These are phyloP conservation scores for Neoascia interrupta DNA, from an alignment of 2,888 invertebrate genomes.

Conservation along the genomic window DNA sequence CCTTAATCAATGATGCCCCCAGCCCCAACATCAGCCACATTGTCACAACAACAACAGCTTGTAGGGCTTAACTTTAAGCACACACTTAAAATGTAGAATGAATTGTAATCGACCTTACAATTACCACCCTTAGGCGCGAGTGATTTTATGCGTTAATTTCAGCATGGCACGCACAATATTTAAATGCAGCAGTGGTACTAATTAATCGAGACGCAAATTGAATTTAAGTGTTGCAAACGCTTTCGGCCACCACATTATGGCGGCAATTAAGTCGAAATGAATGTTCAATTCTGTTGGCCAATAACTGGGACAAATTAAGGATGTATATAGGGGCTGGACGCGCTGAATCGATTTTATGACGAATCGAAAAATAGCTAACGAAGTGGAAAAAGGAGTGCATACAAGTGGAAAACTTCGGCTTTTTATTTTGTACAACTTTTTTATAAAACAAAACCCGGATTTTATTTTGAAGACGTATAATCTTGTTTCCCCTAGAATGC, in stretches of 20 bases:
- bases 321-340: too few species aligned
- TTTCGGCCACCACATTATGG: conserved; percentile 21
- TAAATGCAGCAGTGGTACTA: background rate
- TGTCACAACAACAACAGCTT: background rate
- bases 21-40: background rate
- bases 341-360: too few species aligned
- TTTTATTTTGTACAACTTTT: too few species aligned
- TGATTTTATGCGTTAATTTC: background rate
- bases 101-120: conserved; percentile 11
- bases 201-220: too few species aligned
- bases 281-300: background rate
- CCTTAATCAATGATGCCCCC: background rate
- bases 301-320: conserved; percentile 2
- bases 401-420: too few species aligned
- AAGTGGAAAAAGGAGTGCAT: too few species aligned
- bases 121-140: conserved; percentile 14
- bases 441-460: too few species aligned
- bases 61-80: background rate
- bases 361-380: too few species aligned
- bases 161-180: background rate
- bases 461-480: too few species aligned
- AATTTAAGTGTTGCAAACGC: background rate
- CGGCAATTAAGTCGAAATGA: conserved; percentile 4
- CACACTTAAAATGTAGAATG: conserved; percentile 18
- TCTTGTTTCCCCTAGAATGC: too few species aligned